Evolutionary conservation across 2,797 vertebrate genomes (phyloP), one percentile per base, ranked within the genome.

Genomic region (Tiaroga cobitis): DNA sequence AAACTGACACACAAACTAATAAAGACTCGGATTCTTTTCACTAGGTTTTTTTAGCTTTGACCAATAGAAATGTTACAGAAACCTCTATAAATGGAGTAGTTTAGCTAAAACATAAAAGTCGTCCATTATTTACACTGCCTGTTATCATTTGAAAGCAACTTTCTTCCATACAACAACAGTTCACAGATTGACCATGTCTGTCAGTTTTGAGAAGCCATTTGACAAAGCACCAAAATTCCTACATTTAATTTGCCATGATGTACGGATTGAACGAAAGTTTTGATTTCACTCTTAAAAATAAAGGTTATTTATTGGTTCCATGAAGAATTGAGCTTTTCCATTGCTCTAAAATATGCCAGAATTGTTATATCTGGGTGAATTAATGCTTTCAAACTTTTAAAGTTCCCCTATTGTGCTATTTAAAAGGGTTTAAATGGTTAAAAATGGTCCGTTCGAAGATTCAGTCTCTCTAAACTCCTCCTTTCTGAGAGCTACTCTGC

Each of bases 1-100:
- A 89, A 65, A 87, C 61, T 78, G 80, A 76, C 75, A 34, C 68
- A 61, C 81, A 75, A 54, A 72, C 80, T 87, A 79, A 87, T 61
- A 69, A 61, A 75, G 70, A 83, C 81, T 56, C 41, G 4, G 51
- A 46, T 10, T 39, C 6, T 65, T 34, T 54, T 11, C 46, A 7
- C 32, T 59, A 46, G 78, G 41, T 54, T 85, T 80, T 80, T 46
- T 43, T 32, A 72, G 72, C 72, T 83, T 79, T 84, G 41, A 51
- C 24, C 51, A 16, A 16, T 34, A 19, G 16, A 56, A 56, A 56
- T 56, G 49, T 2, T 16, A 76, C 2, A 3, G 13, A 59, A 37
- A n/a, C 74, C 21, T 9, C 13, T 13, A 16, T 26, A 39, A 26
- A 56, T 9, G 24, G 3, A 32, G 29, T 16, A 29, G 61, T 29